Evolutionary conservation across 2,113 vertebrate species (phyloP), one percentile per base, ranked within the genome.

Genomic region (Coryphaenoides rupestris): DNA sequence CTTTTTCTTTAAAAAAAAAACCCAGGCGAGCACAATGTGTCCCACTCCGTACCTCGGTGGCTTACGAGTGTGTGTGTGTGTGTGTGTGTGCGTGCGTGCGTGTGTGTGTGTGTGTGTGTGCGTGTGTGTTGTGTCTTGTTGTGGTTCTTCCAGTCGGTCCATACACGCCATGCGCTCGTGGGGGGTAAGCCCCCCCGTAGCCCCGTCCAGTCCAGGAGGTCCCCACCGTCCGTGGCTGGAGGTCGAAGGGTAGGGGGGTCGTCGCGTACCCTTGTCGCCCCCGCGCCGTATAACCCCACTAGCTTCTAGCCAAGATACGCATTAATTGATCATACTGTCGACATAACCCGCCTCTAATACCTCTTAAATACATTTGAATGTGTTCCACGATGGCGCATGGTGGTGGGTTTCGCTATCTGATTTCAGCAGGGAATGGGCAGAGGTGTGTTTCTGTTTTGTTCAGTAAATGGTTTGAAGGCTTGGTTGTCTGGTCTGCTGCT

Each of bases 171-270:
- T 72, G 54, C 86, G 65, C 87, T 91, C 90, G 89, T 98, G 79
- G 89, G 92, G 82, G 93, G 95, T 90, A 99, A 97, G 83, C 96
- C 97, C 79, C 97, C 96, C 19, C 96, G 94, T 90, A 98, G 96
- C 86, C 97, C 96, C 84, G 89, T 93, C 93, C 89, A 92, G 90
- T 87, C 88, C 85, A 92, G 89, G 91, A 93, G 92, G 81, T 90
- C 86, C 87, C 92, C 90, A 83, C 61, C 89, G 86, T 95, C 93
- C 5, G 84, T 93, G 67, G 66, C 91, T 92, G 93, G 91, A 93
- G 92, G 91, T 82, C 93, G 92, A 90, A 94, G 95, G 96, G 97
- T 98, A 98, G 89, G 95, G 87, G 89, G 75, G 68, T 78, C 76
- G 56, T 75, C 69, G 66, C 14, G n/a, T 47, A n/a, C n/a, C 45